A percentile compares a stretch with the other conserved stretches of the same genome.
These are phyloP conservation scores for Temnothorax ravouxi DNA, from an alignment of 2,888 invertebrate genomes.

Conservation along the genomic window DNA sequence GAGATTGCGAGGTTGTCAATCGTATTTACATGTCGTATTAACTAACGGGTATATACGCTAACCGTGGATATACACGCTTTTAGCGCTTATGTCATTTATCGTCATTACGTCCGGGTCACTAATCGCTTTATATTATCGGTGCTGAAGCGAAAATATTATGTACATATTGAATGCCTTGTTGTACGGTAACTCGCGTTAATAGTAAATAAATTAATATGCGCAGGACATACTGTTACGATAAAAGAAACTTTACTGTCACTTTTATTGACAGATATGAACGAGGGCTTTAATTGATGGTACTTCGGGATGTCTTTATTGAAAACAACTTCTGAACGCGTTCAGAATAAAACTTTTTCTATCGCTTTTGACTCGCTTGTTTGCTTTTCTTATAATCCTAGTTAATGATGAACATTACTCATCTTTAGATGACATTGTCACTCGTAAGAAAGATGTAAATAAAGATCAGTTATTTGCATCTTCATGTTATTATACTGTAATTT, in stretches of 20 bases:
- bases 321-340: constrained; percentile 68
- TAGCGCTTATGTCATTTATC: constrained; percentile 47
- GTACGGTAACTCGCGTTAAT: constrained; percentile 37
- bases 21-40: constrained; percentile 27
- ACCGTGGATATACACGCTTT: constrained; percentile 6
- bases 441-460: constrained; percentile 19
- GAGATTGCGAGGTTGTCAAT: constrained; percentile 28
- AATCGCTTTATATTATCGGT: constrained; percentile 29
- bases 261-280: constrained; percentile 61
- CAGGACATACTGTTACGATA: background rate
- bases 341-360: constrained; percentile 73
- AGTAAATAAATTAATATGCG: constrained; percentile 14
- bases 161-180: constrained; percentile 31
- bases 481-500: constrained; percentile 6
- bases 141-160: constrained; percentile 48
- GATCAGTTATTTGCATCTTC: constrained; percentile 20
- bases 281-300: constrained; percentile 58
- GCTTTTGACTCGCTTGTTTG: constrained; percentile 52
- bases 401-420: constrained; percentile 63
- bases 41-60: background rate
- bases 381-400: constrained; percentile 68
- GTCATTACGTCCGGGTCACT: constrained; percentile 36
- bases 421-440: background rate
- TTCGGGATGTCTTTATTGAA: constrained; percentile 65
- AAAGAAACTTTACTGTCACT: background rate